Evolutionary conservation across 2,888 invertebrate species (phyloP).

Genomic region (Onthophagus sagittarius): DNA sequence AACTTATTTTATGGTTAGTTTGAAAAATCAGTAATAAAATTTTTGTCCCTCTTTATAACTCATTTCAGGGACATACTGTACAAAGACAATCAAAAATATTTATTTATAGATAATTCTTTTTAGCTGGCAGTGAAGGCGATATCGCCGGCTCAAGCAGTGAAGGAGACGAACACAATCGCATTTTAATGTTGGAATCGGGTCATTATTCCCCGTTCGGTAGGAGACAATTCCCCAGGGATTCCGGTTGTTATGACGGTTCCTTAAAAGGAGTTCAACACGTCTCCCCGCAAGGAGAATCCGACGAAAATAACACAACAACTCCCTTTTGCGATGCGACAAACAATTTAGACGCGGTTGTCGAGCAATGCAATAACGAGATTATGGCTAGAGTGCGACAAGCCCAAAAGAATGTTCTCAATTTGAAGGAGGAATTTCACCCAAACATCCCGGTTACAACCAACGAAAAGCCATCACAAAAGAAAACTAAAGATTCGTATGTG

Average conservation of each 20-base stretch:
- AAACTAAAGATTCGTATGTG: conserved; percentile 52
- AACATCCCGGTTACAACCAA: conserved; percentile 42
- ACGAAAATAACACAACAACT: conserved; percentile 47
- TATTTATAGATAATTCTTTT: conserved; percentile 30
- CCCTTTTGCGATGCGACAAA: conserved; percentile 51
- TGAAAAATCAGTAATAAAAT: too few species aligned
- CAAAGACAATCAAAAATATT: background rate
- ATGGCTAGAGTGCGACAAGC: conserved; percentile 57
- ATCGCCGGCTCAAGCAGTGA: conserved; percentile 78
- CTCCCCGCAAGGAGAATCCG: conserved; percentile 53
- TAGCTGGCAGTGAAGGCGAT: conserved; percentile 73
- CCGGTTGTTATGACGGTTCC: conserved; percentile 71
- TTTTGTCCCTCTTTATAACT: too few species aligned
- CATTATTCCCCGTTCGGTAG: conserved; percentile 69
- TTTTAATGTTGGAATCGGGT: conserved; percentile 45
- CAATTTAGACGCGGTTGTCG: conserved; percentile 57
- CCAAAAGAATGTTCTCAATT: conserved; percentile 53
- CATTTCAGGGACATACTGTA: too few species aligned
- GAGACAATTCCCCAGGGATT: conserved; percentile 76
- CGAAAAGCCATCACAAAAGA: conserved; percentile 45
- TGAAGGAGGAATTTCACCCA: conserved; percentile 51
- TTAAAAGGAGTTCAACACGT: conserved; percentile 49
- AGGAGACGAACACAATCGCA: conserved; percentile 59
- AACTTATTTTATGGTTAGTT: too few species aligned
- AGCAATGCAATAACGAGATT: conserved; percentile 59